Conservation (phyloP, 2,888 invertebrate genomes). For the Trileptium ribeirensis region DNA sequence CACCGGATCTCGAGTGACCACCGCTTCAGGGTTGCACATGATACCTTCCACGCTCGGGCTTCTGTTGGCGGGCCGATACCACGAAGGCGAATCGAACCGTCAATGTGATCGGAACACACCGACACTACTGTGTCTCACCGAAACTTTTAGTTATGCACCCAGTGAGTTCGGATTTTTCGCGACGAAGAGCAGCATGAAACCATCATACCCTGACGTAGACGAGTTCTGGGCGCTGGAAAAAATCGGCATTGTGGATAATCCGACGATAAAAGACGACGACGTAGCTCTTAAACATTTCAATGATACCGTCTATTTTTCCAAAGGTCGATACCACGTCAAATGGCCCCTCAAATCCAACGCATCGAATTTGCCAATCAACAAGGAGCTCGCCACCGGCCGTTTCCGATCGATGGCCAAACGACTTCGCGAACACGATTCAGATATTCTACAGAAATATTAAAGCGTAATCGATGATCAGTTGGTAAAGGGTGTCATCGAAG, state of each 20-base stretch:
- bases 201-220: not conserved
- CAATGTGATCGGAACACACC: no score
- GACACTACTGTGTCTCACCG: not conserved
- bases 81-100: not conserved
- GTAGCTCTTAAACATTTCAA: not conserved
- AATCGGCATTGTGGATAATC: not conserved
- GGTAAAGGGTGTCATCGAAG: slow-evolving; percentile 23
- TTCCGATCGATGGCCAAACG: not conserved
- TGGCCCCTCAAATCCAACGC: not conserved
- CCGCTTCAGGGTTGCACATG: not conserved
- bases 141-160: not conserved
- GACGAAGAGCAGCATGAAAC: not conserved
- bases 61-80: not conserved
- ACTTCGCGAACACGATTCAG: not conserved
- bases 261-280: not conserved
- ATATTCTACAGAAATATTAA: slow-evolving; percentile 20
- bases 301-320: not conserved
- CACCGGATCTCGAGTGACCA: not conserved
- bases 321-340: not conserved
- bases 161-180: not conserved
- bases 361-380: not conserved
- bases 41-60: not conserved
- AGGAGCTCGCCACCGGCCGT: not conserved
- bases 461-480: slow-evolving; percentile 20
- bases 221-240: not conserved